Evolutionary conservation across 2,797 vertebrate genomes (phyloP), one percentile per base, ranked within the genome.

Genomic region (Chelonia mydas): DNA sequence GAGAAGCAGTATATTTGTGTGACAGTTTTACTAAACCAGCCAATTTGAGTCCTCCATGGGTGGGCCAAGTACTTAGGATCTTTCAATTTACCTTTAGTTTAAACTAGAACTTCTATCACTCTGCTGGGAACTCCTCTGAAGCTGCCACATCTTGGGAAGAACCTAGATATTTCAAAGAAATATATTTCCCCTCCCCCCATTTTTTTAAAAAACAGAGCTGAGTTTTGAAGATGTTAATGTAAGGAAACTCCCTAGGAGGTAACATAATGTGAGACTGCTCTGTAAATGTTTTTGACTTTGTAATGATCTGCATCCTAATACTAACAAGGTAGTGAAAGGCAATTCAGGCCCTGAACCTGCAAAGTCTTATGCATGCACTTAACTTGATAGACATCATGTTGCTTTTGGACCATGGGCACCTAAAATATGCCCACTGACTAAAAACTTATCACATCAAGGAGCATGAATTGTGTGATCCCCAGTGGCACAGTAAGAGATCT

Each of bases 91-190:
- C 57, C 83, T 86, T n/a, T 79, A 3, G 87, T 83, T 87, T 84
- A 83, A 47, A 87, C 47, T 84, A 21, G 3, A 86, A 78, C 6
- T 94, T 96, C 61, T 94, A 13, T 91, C 83, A 84, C 31, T 96
- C 90, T 87, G 90, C 27, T 96, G 51, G 5, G 89, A 91, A 84
- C 11, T 85, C 88, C 81, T 95, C 95, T 82, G 65, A 97, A 94
- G 89, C 86, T 94, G 65, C 83, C 65, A 86, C 88, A 94, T 55
- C 61, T 92, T 94, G 83, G 87, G 84, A 96, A 97, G 95, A 94
- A 72, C 57, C 6, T 3, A 5, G 84, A 47, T 83, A 89, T 77
- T 79, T 94, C 27, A 45, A 31, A 90, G 65, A 91, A 86, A 50
- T 68, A 41, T 19, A 65, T 21, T 78, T 85, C 16, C 19, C 68